Evolutionary conservation across 2,888 invertebrate species (phyloP).

Genomic region (Latrodectus hesperus): DNA sequence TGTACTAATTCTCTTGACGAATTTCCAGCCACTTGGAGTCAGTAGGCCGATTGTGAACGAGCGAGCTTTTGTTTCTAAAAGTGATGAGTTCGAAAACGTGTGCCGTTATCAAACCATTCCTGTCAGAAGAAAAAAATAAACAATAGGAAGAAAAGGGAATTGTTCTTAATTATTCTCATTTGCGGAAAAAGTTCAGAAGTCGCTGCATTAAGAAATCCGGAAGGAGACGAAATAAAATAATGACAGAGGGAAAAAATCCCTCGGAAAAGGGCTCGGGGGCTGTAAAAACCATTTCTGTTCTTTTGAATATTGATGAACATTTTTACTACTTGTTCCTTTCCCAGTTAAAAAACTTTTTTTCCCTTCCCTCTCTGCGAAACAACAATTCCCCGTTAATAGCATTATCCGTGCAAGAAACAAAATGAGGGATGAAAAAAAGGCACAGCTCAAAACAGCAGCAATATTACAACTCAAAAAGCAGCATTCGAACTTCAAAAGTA

Average conservation of each 20-base stretch:
- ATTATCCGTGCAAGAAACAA: slow-evolving; percentile 53
- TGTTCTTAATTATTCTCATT: slow-evolving; percentile 68
- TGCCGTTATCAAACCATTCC: background rate
- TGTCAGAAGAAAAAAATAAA: background rate
- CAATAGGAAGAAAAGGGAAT: slow-evolving; percentile 38
- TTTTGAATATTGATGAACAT: slow-evolving; percentile 69
- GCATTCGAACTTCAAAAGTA: slow-evolving; percentile 68
- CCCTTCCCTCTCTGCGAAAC: slow-evolving; percentile 32
- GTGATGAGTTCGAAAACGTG: background rate
- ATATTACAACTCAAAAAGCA: slow-evolving; percentile 24
- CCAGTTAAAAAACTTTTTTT: slow-evolving; percentile 63
- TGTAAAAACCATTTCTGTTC: slow-evolving; percentile 69
- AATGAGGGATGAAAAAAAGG: slow-evolving; percentile 13
- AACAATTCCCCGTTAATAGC: slow-evolving; percentile 69
- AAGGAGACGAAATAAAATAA: slow-evolving; percentile 67
- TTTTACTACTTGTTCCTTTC: slow-evolving; percentile 66
- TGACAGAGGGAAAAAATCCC: slow-evolving; percentile 16
- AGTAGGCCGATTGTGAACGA: background rate
- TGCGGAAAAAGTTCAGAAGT: slow-evolving; percentile 64
- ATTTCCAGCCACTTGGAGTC: background rate
- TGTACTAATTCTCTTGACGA: background rate
- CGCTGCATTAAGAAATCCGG: slow-evolving; percentile 58
- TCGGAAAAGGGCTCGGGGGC: slow-evolving; percentile 56
- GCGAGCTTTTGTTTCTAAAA: background rate
- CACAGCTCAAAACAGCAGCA: slow-evolving; percentile 24